Percentiles rank a stretch among this genome's conserved stretches.
Evolutionary conservation across 2,888 invertebrate genomes (phyloP).

Genomic region (Mechanitis messenoides): DNA sequence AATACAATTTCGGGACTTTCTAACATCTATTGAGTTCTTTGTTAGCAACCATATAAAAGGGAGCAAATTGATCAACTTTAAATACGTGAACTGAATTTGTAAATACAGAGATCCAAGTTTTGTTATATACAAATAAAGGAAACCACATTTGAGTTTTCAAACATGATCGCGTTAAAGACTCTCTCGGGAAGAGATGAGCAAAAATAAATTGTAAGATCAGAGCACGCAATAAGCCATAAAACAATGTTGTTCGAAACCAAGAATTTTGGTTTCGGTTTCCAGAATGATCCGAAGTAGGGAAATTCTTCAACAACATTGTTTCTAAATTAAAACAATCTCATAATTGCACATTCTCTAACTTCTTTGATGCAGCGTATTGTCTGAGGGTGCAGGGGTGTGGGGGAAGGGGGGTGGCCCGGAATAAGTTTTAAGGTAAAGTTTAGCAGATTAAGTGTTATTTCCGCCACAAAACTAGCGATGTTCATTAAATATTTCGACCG

Average conservation of each 20-base stretch:
- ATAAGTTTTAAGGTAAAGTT: conserved; percentile 71
- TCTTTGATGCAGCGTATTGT: conserved; percentile 72
- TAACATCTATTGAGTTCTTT: not conserved
- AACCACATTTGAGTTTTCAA: conserved; percentile 19
- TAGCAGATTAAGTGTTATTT: conserved; percentile 75
- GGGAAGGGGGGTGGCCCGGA: conserved; percentile 41
- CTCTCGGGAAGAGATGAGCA: conserved; percentile 27
- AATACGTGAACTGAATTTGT: conserved; percentile 15
- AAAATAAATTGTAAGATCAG: conserved; percentile 52
- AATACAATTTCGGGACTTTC: not conserved
- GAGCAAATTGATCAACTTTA: conserved; percentile 3
- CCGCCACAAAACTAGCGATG: conserved; percentile 70
- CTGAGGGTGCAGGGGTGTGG: conserved; percentile 33
- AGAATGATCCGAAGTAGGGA: conserved; percentile 63
- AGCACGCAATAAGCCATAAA: conserved; percentile 59
- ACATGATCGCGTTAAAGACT: conserved; percentile 23
- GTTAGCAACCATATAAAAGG: conserved; percentile 2
- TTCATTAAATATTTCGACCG: conserved; percentile 74
- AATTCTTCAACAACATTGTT: conserved; percentile 75
- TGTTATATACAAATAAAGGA: conserved; percentile 20
- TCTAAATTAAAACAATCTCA: conserved; percentile 76
- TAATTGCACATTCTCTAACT: conserved; percentile 75
- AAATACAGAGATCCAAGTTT: conserved; percentile 18
- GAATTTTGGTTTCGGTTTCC: conserved; percentile 70
- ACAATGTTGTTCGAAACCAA: conserved; percentile 70